A percentile compares a stretch with the other conserved stretches of the same genome.
Evolutionary conservation across 2,888 invertebrate genomes (phyloP).

Genomic region (Biston betularia): DNA sequence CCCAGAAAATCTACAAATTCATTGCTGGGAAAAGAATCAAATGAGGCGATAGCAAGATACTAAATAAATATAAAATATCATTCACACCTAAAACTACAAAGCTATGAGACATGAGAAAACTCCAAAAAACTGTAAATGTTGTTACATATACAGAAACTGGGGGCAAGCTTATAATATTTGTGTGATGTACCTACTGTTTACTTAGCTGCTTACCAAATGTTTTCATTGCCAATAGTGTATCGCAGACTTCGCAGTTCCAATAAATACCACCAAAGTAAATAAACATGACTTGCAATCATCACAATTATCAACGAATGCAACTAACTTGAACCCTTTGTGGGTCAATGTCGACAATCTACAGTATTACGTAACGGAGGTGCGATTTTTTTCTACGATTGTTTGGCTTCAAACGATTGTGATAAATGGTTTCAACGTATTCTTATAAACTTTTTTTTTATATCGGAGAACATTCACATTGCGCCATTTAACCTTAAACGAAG

Average conservation of each 20-base stretch:
- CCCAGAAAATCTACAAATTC: too few species aligned
- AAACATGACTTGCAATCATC: conserved; percentile 35
- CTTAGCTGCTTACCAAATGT: not conserved
- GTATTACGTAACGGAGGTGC: conserved; percentile 28
- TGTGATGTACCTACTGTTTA: too few species aligned
- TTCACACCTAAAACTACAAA: too few species aligned
- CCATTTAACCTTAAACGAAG: too few species aligned
- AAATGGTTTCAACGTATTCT: not conserved
- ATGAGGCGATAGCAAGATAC: too few species aligned
- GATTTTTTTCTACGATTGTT: conserved; percentile 14
- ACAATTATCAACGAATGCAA: conserved; percentile 30
- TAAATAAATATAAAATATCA: too few species aligned
- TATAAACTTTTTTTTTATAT: not conserved
- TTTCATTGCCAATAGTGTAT: not conserved
- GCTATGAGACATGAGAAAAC: too few species aligned
- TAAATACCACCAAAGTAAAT: conserved; percentile 16
- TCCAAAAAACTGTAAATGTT: too few species aligned
- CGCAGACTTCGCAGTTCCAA: not conserved
- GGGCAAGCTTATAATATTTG: too few species aligned
- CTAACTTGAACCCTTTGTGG: conserved; percentile 42
- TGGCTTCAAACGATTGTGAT: not conserved
- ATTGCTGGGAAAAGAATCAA: too few species aligned
- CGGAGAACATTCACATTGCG: too few species aligned
- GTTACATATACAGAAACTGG: too few species aligned
- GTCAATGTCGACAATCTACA: conserved; percentile 39